Evolutionary conservation across 2,113 vertebrate species (phyloP).

Genomic region (Ptychochromis oligacanthus): DNA sequence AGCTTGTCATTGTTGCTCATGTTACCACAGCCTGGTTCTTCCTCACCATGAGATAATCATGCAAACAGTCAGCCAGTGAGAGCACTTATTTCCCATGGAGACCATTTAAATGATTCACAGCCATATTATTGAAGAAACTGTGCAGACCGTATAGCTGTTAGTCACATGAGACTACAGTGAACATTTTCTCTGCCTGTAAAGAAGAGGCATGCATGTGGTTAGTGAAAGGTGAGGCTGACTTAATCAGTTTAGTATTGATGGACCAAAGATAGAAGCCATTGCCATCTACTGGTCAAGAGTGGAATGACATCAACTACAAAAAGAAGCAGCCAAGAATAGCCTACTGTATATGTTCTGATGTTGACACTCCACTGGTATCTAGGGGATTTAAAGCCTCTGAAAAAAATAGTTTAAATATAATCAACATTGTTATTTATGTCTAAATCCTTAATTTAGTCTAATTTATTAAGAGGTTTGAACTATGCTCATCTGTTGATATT

Average conservation of each 20-base stretch:
- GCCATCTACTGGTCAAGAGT: constrained; percentile 60
- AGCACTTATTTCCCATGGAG: constrained; percentile 54
- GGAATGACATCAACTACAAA: background rate
- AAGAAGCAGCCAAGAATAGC: background rate
- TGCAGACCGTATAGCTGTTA: constrained; percentile 1
- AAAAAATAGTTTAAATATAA: background rate
- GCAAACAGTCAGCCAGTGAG: background rate
- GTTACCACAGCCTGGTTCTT: background rate
- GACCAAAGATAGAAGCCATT: background rate
- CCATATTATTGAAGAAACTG: background rate
- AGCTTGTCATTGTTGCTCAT: background rate
- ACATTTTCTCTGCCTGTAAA: background rate
- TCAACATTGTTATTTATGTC: background rate
- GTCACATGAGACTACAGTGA: background rate
- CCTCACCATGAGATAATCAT: constrained; percentile 2
- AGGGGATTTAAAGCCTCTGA: background rate
- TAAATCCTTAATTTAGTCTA: background rate
- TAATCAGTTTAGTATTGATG: background rate
- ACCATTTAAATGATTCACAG: constrained; percentile 43
- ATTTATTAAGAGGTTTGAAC: background rate
- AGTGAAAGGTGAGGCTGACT: background rate
- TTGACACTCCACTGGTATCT: background rate
- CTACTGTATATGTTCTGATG: background rate
- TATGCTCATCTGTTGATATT: background rate
- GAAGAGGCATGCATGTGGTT: background rate